A percentile compares a stretch with the other conserved stretches of the same genome.
phyloP scores from a whole-genome alignment of 2,797 vertebrate genomes.

The Lepilemur ruficaudatus region DNA sequence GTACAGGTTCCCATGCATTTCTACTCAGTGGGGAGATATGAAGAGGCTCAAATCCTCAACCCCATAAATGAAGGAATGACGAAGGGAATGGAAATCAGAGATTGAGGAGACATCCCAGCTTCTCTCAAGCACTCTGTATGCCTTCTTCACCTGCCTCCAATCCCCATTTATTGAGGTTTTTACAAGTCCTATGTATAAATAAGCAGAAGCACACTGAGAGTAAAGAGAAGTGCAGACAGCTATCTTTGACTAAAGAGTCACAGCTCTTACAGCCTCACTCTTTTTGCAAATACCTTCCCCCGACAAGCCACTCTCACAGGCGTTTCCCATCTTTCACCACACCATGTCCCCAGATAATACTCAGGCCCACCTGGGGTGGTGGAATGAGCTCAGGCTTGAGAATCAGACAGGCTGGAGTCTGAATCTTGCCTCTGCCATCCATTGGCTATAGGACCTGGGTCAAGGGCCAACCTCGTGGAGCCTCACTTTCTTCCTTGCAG shows the following conservation, averaged over 20 bases:
- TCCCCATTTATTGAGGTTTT: not conserved
- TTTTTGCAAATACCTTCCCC: not conserved
- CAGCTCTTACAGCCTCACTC: not conserved
- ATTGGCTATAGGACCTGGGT: not conserved
- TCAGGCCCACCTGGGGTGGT: not conserved
- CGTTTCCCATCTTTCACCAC: not conserved
- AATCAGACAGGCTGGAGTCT: not conserved
- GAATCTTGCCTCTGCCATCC: slow-evolving; percentile 1
- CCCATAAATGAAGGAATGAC: not conserved
- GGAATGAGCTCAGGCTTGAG: not conserved
- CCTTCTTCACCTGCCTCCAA: not conserved
- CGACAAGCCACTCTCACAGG: not conserved
- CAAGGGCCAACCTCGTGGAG: not conserved
- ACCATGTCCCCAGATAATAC: not conserved
- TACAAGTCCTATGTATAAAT: not conserved
- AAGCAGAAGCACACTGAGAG: not conserved
- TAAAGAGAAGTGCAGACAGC: not conserved
- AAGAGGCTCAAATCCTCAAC: not conserved
- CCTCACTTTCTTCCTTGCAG: not conserved
- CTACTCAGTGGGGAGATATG: not conserved
- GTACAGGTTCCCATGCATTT: not conserved
- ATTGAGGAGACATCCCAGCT: not conserved
- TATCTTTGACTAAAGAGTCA: not conserved
- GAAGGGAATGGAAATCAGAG: not conserved
- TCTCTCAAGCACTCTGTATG: not conserved